Evolutionary conservation across 2,797 vertebrate genomes (phyloP).

Genomic region (Liparis tanakae): DNA sequence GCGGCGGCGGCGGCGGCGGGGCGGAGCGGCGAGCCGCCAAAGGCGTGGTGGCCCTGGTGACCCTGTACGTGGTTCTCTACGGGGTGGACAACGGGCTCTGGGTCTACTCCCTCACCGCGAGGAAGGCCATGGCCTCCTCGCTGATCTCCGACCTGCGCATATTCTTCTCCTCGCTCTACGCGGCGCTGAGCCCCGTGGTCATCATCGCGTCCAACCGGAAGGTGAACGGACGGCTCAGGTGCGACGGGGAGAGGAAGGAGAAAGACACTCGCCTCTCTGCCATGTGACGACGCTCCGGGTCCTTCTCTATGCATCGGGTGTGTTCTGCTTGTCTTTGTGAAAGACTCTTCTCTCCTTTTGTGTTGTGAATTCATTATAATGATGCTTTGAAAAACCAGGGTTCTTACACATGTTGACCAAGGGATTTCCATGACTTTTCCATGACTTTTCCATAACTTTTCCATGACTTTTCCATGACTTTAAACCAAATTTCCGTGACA

Average conservation of each 20-base stretch:
- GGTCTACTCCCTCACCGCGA: slow-evolving; percentile 82
- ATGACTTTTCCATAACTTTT: too few species aligned
- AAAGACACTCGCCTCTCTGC: slow-evolving; percentile 48
- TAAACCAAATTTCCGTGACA: too few species aligned
- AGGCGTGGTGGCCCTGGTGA: slow-evolving; percentile 78
- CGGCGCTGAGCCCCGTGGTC: slow-evolving; percentile 80
- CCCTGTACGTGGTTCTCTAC: slow-evolving; percentile 79
- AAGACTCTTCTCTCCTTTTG: background rate
- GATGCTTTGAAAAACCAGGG: too few species aligned
- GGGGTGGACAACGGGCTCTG: slow-evolving; percentile 83
- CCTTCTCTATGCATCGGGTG: slow-evolving; percentile 13
- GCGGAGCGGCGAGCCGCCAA: slow-evolving; percentile 78
- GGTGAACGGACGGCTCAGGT: slow-evolving; percentile 75
- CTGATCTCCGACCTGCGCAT: slow-evolving; percentile 81
- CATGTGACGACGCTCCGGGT: slow-evolving; percentile 41
- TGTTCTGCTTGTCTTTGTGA: slow-evolving; percentile 1
- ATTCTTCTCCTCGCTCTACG: slow-evolving; percentile 83
- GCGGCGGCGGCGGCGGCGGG: slow-evolving; percentile 21
- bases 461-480: too few species aligned
- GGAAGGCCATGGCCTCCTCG: slow-evolving; percentile 72
- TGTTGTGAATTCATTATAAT: slow-evolving; percentile 19
- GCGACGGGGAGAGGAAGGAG: slow-evolving; percentile 49
- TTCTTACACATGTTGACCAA: too few species aligned
- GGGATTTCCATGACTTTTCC: too few species aligned
- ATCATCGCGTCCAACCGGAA: slow-evolving; percentile 83